Evolutionary conservation across 2,888 invertebrate genomes (phyloP), one percentile per base, ranked within the genome.

Genomic region (Acleris sparsana): DNA sequence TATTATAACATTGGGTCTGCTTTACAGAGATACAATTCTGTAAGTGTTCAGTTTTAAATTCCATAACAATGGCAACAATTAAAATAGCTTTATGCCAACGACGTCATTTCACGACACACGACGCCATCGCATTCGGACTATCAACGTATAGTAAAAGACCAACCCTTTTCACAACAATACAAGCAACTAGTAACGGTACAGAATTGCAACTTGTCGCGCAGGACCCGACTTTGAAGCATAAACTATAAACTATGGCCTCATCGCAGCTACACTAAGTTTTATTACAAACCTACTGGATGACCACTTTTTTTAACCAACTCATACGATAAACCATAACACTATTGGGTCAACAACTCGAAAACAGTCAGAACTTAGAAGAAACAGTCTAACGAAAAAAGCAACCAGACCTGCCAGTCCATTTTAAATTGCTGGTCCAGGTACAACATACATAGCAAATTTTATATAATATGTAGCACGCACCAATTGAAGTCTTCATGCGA

Each of bases 251-350:
- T 75, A 80, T 79, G 82, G 86, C 87, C 86, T 87, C 90, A 89
- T 91, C 91, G 72, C 88, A 89, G 90, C 86, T 83, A 75, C 70
- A 67, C 25, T 68, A 85, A 88, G 88, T 87, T 91, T 90, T 81
- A 75, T 83, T 81, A 87, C 77, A 90, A 92, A 91, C 86, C 86
- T 85, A 88, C 85, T 86, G 86, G 90, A 90, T 89, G 89, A 84
- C 75, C 71, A 78, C 80, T 75, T 39, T 39, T 69, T 58, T 71
- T 72, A 39, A 67, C 67, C 62, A 61, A 49, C 61, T 62, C 59
- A 53, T 62, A 68, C 52, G 56, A 58, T 61, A 58, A 60, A 60
- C 53, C 62, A 62, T 59, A 66, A 57, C 55, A 51, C 17, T 58
- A 80, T 80, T 78, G 72, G 73, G 71, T 69, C 77, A 33, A 33